These are phyloP conservation scores for Trissolcus brochymenae DNA, from an alignment of 2,888 invertebrate genomes.

Conservation along the genomic window DNA sequence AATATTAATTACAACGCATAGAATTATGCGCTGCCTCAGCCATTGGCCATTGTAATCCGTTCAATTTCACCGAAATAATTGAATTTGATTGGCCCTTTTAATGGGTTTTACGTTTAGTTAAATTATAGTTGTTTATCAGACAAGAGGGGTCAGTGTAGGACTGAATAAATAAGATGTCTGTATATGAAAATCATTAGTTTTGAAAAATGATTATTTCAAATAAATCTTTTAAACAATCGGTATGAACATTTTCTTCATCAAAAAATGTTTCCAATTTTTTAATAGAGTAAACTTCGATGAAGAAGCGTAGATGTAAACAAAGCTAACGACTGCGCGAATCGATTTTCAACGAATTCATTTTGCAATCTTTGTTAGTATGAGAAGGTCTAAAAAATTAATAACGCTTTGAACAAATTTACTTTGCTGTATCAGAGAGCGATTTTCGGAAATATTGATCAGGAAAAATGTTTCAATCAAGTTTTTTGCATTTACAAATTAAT, in stretches of 20 bases:
- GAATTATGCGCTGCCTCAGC: constrained; percentile 2
- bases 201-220: background rate
- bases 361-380: constrained; percentile 14
- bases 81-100: constrained; percentile 4
- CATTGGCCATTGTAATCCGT: constrained; percentile 1
- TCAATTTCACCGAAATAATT: constrained; percentile 1
- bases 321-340: too few species aligned
- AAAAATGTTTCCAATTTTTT: too few species aligned
- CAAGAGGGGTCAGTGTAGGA: background rate
- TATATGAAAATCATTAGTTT: background rate
- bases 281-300: too few species aligned
- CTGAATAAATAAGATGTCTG: background rate
- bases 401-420: constrained; percentile 45
- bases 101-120: background rate
- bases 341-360: constrained; percentile 24
- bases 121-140: background rate
- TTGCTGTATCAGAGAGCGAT: constrained; percentile 18
- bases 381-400: constrained; percentile 37
- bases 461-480: constrained; percentile 38
- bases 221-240: too few species aligned
- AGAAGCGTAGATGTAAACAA: too few species aligned
- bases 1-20: constrained; percentile 8
- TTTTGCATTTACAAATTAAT: constrained; percentile 20
- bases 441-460: constrained; percentile 45
- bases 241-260: too few species aligned